Percentiles rank a stretch among this genome's conserved stretches.
phyloP scores from a whole-genome alignment of 1,140 invertebrate species.

The Tachypleus tridentatus region DNA sequence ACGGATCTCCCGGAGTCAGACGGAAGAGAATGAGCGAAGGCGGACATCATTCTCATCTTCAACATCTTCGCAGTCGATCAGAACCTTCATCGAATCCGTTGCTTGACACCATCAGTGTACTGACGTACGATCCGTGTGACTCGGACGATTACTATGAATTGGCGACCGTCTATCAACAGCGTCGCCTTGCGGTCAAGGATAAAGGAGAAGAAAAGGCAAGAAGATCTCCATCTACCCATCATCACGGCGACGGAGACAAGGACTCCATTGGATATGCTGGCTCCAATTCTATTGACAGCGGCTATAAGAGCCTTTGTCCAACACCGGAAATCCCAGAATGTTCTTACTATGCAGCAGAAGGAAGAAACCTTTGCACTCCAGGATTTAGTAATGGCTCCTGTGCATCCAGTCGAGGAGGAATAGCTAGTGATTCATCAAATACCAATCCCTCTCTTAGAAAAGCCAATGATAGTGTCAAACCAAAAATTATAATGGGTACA shows the following conservation, averaged over 20 bases:
- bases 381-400: no score
- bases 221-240: not conserved
- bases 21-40: not conserved
- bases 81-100: conserved; percentile 27
- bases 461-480: conserved; percentile 20
- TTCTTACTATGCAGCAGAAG: conserved; percentile 18
- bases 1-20: conserved; percentile 1
- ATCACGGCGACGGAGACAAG: conserved; percentile 25
- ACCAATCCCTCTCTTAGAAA: not conserved
- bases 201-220: conserved; percentile 1
- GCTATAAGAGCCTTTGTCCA: conserved; percentile 36
- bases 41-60: not conserved
- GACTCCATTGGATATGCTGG: conserved; percentile 35
- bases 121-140: conserved; percentile 25
- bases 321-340: conserved; percentile 33
- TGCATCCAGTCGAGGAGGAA: not conserved
- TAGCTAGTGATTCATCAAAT: not conserved
- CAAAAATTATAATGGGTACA: conserved; percentile 34
- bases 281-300: conserved; percentile 35
- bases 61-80: not conserved
- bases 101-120: conserved; percentile 32
- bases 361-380: not conserved
- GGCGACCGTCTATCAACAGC: conserved; percentile 13
- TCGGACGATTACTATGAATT: conserved; percentile 27
- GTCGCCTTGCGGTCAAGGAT: conserved; percentile 15